Evolutionary conservation across 2,797 vertebrate genomes (phyloP), one percentile per base, ranked within the genome.

Genomic region (Coregonus ussuriensis): DNA sequence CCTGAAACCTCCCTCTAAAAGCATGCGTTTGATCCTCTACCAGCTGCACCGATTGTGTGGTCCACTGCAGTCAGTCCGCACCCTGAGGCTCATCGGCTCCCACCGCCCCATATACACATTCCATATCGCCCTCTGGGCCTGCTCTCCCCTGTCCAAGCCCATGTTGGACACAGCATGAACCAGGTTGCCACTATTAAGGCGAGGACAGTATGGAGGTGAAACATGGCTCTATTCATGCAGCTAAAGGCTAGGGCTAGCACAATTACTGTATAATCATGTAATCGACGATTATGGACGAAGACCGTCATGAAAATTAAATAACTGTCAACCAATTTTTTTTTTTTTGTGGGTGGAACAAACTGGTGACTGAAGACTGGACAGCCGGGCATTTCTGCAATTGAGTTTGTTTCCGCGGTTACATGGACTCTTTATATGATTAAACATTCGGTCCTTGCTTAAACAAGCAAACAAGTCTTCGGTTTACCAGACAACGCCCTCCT

Each of bases 21-120:
- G 77, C 82, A 79, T 83, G 81, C 16, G 82, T 87, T 86, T 87
- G 83, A 89, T 84, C 76, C 76, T 81, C 78, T 76, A 74, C 82
- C 86, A 85, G 83, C 83, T 86, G 86, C 83, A 81, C 75, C 78
- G 77, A 85, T 81, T 81, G 83, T 86, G 83, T 75, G 78, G 84
- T 79, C 67, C 76, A 35, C 65, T 35, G 69, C 70, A 71, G 75
- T 79, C 80, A 81, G 71, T 81, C 83, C 62, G 77, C 41, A 7
- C 82, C 82, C 82, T 76, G 69, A 71, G 69, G 66, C 82, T 83
- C 52, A 66, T 74, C 76, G 62, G 79, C 18, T 29, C 59, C 35
- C 79, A 51, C 35, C 63, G 66, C 69, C 52, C 74, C 56, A 73
- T 51, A 16, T 16, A 4, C 63, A 51, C 31, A 67, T 59, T 67